Conservation (phyloP, 92 coral and sea anemone species). For the Actinernus sp. region DNA sequence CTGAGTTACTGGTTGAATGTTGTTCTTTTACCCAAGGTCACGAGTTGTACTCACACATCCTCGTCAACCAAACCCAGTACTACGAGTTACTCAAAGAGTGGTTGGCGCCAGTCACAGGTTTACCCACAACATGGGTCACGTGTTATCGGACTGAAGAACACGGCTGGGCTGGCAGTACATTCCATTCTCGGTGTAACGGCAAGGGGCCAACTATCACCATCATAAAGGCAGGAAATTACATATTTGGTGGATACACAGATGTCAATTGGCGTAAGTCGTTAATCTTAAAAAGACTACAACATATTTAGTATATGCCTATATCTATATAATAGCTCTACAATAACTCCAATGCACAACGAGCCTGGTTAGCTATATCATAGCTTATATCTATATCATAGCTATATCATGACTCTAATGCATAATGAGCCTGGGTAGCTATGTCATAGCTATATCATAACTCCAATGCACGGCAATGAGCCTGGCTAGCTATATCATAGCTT, state of each 20-base stretch:
- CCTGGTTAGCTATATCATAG: too few relatives aligned
- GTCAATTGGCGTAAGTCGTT: conserved; percentile 75
- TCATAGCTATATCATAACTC: too few relatives aligned
- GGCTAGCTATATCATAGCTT: too few relatives aligned
- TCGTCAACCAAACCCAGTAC: conserved; percentile 43
- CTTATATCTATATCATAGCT: too few relatives aligned
- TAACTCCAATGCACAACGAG: too few relatives aligned
- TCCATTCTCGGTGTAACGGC: conserved; percentile 67
- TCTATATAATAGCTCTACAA: too few relatives aligned
- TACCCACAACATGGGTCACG: conserved; percentile 62
- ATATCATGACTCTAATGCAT: too few relatives aligned
- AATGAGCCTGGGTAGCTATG: too few relatives aligned
- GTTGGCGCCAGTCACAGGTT: conserved; percentile 63
- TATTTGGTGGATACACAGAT: conserved; percentile 85
- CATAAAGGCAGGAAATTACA: conserved; percentile 55
- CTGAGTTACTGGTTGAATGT: neutral
- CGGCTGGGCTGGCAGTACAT: conserved; percentile 74
- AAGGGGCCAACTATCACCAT: conserved; percentile 64
- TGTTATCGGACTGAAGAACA: conserved; percentile 63
- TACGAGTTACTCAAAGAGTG: conserved; percentile 66
- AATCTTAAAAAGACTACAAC: too few relatives aligned
- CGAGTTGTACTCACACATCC: conserved; percentile 46
- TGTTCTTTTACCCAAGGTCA: too few relatives aligned
- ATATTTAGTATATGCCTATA: too few relatives aligned
- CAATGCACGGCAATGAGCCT: too few relatives aligned